These are phyloP conservation scores for Philaethria dido DNA, from an alignment of 2,888 invertebrate genomes.

Conservation along the genomic window DNA sequence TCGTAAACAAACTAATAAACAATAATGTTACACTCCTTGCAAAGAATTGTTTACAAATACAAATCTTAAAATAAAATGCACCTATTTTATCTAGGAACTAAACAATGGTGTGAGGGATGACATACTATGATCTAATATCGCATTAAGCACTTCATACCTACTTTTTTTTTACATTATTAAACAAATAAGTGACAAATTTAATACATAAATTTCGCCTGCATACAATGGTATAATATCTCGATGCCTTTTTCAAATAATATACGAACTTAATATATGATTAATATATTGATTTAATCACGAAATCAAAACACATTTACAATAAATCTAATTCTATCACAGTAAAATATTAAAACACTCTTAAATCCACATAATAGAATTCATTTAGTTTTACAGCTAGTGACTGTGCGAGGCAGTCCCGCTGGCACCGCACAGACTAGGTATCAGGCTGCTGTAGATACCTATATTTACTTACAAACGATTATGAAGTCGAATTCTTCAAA, in stretches of 20 bases:
- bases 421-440: neutral
- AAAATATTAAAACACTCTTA: constrained; percentile 69
- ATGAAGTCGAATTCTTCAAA: constrained; percentile 10
- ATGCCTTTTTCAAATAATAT: constrained; percentile 18
- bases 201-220: constrained; percentile 7
- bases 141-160: constrained; percentile 23
- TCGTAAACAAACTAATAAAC: constrained; percentile 12
- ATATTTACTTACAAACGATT: too few relatives aligned
- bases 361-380: constrained; percentile 44
- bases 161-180: neutral
- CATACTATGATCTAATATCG: constrained; percentile 30
- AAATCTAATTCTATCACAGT: constrained; percentile 81
- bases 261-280: constrained; percentile 23
- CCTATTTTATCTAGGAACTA: constrained; percentile 78
- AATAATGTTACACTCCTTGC: constrained; percentile 29
- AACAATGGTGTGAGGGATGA: constrained; percentile 51
- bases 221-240: constrained; percentile 16
- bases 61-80: constrained; percentile 72
- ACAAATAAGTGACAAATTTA: constrained; percentile 9
- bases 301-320: constrained; percentile 42
- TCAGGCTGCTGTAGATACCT: constrained; percentile 10
- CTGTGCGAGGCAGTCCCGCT: constrained; percentile 6
- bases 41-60: constrained; percentile 44
- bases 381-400: constrained; percentile 27
- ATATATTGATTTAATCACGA: constrained; percentile 29